A percentile compares a stretch with the other conserved stretches of the same genome.
These are phyloP conservation scores for Meloidogyne chitwoodi DNA, from an alignment of 1,140 invertebrate genomes.

Conservation along the genomic window DNA sequence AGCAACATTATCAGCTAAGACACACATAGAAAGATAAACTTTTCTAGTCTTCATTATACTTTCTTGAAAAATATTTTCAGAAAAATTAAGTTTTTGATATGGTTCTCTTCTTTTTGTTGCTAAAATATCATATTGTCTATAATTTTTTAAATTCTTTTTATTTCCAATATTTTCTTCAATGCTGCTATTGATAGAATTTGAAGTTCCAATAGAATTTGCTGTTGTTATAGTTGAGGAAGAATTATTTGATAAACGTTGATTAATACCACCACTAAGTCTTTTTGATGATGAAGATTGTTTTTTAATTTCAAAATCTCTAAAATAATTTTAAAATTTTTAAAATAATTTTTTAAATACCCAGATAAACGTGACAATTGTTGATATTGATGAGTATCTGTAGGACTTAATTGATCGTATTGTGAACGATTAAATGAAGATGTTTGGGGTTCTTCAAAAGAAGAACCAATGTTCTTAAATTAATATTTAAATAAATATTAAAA, in stretches of 20 bases:
- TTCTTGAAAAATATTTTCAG: conserved; percentile 1
- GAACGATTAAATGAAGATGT: conserved; percentile 1
- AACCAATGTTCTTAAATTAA: neutral
- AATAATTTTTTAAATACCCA: neutral
- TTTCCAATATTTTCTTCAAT: neutral
- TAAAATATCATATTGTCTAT: conserved; percentile 9
- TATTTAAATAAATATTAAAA: neutral
- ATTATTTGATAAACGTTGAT: neutral
- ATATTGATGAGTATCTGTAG: neutral
- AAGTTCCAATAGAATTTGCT: too few relatives aligned
- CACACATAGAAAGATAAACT: conserved; percentile 8
- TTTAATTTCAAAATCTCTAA: neutral
- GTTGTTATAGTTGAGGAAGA: neutral
- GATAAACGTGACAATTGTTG: conserved; percentile 9
- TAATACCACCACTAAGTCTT: neutral
- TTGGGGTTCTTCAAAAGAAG: neutral
- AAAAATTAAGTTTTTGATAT: neutral
- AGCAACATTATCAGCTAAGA: conserved; percentile 20
- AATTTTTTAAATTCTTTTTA: neutral
- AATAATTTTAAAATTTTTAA: neutral
- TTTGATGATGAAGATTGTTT: neutral
- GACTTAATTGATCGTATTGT: neutral
- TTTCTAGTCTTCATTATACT: neutral
- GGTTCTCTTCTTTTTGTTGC: neutral
- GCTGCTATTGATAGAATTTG: neutral